Evolutionary conservation across 2,113 vertebrate species (phyloP), one percentile per base, ranked within the genome.

Genomic region (Dascyllus trimaculatus): DNA sequence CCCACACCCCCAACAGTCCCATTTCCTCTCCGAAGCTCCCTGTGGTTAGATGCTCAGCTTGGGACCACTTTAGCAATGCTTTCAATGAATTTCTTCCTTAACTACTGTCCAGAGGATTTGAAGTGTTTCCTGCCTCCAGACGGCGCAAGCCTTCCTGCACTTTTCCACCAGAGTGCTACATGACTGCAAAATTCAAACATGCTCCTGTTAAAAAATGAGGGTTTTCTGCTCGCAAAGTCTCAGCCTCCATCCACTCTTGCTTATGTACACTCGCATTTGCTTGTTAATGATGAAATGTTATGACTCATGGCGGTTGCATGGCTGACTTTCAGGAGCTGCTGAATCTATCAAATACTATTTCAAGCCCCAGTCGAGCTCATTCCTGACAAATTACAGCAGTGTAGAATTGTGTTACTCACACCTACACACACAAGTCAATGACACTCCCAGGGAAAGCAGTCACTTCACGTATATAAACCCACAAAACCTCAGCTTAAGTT

Each of bases 221-320:
- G 26, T 35, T 75, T 38, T 51, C 71, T 38, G 24, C 59, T 60
- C 11, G 66, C 15, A 82, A 48, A 57, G 4, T 64, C 43, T 69
- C 74, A 22, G 64, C 32, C 59, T 80, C 6, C 15, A 32, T 57
- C 49, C 64, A 52, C 40, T 21, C 49, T 53, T 53, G 56, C 57
- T 64, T 14, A 40, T 46, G 65, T 56, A 35, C 22, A 21, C 73
- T 81, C 4, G 6, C 29, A 71, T 79, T 71, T 84, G 57, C 70
- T 77, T 67, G 62, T 54, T 78, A 63, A 51, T 76, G 46, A 67
- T 53, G 48, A 71, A 72, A 86, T 75, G 75, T 61, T 82, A 22
- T 78, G 84, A 81, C 69, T 88, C 75, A 75, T 61, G 65, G 70
- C 81, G 57, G 62, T 65, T 61, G 77, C 83, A 75, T 59, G 26